A percentile compares a stretch with the other conserved stretches of the same genome.
Conservation (phyloP, 2,888 invertebrate species). For the Trichacis sp. region DNA sequence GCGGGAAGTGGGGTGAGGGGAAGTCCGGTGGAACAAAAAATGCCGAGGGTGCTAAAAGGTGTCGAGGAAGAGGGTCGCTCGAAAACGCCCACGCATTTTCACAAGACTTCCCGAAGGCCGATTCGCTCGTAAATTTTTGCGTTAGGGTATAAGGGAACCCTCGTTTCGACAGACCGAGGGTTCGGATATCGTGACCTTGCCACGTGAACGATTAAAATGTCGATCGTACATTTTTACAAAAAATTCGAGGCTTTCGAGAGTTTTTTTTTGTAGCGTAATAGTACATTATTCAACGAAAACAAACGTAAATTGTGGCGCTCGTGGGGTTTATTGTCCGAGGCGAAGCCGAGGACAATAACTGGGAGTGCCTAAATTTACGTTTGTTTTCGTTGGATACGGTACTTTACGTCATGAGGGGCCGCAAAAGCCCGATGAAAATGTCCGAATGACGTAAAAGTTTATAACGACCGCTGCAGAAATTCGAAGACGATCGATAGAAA, state of each 20-base stretch:
- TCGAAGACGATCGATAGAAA: too few species aligned
- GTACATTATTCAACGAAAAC: too few species aligned
- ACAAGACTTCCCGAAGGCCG: constrained; percentile 52
- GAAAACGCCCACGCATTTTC: constrained; percentile 30
- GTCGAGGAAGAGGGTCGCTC: constrained; percentile 15
- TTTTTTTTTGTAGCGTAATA: too few species aligned
- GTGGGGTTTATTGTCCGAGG: too few species aligned
- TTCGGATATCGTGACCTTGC: constrained; percentile 62
- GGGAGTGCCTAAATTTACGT: too few species aligned
- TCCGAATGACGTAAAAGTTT: too few species aligned
- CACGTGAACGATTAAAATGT: constrained; percentile 48
- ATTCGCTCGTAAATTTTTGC: constrained; percentile 58
- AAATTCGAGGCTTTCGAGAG: constrained; percentile 1
- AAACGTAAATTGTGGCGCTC: too few species aligned
- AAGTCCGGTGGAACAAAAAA: constrained; percentile 5
- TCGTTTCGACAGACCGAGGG: constrained; percentile 14
- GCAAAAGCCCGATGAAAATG: too few species aligned
- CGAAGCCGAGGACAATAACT: too few species aligned
- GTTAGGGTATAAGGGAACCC: constrained; percentile 47
- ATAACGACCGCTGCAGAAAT: too few species aligned
- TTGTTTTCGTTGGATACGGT: too few species aligned
- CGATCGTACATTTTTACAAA: background rate
- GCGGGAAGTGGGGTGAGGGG: constrained; percentile 15
- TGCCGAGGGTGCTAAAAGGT: constrained; percentile 6
- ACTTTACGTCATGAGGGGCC: too few species aligned